These are phyloP conservation scores for Trypoxylus dichotomus DNA, from an alignment of 1,140 invertebrate genomes.

Conservation along the genomic window DNA sequence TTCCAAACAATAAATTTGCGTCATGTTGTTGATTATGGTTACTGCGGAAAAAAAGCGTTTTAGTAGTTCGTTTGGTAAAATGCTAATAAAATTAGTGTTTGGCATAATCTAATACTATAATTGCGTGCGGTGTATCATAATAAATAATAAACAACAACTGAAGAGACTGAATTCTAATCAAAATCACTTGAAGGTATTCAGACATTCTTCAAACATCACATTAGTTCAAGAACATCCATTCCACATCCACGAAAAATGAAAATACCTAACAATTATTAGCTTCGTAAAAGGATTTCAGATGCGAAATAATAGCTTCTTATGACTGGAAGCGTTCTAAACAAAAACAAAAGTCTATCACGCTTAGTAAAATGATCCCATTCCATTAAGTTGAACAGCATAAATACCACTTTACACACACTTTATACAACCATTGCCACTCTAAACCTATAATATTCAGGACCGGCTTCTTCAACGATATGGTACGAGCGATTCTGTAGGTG, in stretches of 20 bases:
- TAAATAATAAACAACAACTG: no score
- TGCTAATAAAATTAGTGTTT: no score
- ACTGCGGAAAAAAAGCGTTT: no score
- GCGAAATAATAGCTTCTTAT: neutral
- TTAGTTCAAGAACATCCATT: neutral
- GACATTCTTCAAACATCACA: neutral
- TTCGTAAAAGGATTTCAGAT: neutral
- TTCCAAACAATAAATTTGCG: no score
- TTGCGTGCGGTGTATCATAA: no score
- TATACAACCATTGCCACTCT: neutral
- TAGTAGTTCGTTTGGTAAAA: no score
- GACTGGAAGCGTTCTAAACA: neutral
- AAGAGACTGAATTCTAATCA: no score
- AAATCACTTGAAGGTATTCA: neutral
- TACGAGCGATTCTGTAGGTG: neutral
- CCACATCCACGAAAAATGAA: neutral
- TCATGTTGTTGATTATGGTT: no score
- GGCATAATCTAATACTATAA: no score
- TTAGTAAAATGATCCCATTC: neutral
- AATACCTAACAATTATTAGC: neutral
- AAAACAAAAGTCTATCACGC: neutral
- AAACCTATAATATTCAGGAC: neutral
- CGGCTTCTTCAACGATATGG: neutral
- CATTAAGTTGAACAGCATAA: neutral
- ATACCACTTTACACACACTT: conserved; percentile 1